Percentiles rank a stretch among this genome's conserved stretches.
Conservation (phyloP, 1,140 invertebrate species). For the Bombus consobrinus region DNA sequence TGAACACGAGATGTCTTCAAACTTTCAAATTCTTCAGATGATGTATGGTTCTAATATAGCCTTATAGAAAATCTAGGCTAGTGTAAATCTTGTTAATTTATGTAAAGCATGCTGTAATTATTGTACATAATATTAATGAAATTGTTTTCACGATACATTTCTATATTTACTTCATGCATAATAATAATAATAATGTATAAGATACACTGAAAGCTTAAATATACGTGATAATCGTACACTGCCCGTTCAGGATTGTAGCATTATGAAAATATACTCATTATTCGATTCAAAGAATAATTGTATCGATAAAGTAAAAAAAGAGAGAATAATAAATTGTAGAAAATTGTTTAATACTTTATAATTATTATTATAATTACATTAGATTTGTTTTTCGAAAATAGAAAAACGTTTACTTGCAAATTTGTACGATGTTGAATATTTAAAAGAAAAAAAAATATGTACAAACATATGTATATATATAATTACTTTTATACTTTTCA, state of each 20-base stretch:
- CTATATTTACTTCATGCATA: slow-evolving; percentile 35
- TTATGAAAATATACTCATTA: not conserved
- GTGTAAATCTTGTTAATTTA: slow-evolving; percentile 16
- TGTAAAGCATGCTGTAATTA: slow-evolving; percentile 37
- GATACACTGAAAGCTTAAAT: slow-evolving; percentile 2
- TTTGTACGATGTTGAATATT: not conserved
- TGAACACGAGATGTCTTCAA: slow-evolving; percentile 20
- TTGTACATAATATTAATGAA: slow-evolving; percentile 42
- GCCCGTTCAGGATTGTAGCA: slow-evolving; percentile 4
- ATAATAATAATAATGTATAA: slow-evolving; percentile 24
- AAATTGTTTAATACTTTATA: slow-evolving; percentile 10
- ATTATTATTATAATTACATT: not conserved
- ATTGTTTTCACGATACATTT: slow-evolving; percentile 33
- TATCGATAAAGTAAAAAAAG: not conserved
- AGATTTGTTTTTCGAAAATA: not conserved
- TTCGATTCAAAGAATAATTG: not conserved
- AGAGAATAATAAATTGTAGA: slow-evolving; percentile 16
- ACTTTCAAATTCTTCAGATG: not conserved
- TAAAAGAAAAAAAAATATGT: not conserved
- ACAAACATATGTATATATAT: not conserved
- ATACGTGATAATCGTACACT: slow-evolving; percentile 24
- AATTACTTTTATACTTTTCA: no score
- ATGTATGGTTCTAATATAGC: slow-evolving; percentile 21
- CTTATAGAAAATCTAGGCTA: not conserved
- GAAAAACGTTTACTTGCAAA: not conserved